phyloP scores from a whole-genome alignment of 2,888 invertebrate species.

The Tribolium freemani region DNA sequence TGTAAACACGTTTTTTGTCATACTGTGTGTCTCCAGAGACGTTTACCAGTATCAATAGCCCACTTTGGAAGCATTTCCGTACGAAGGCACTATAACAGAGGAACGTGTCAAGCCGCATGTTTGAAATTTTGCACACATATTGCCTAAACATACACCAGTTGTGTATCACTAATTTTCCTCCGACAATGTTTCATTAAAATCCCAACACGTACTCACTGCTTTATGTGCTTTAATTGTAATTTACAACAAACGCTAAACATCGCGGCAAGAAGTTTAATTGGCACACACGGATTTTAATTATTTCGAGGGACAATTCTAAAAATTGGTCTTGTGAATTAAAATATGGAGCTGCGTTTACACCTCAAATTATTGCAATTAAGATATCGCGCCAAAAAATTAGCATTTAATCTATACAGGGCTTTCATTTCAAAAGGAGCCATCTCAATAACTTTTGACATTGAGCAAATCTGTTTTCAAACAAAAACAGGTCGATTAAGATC shows the following conservation, averaged over 20 bases:
- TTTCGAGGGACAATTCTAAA: neutral
- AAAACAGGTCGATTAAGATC: too few species aligned
- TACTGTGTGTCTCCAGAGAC: neutral
- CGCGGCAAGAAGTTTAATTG: neutral
- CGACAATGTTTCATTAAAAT: neutral
- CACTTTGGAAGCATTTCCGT: neutral
- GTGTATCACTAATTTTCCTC: neutral
- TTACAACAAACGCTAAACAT: neutral
- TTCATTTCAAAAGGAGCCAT: too few species aligned
- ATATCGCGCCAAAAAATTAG: neutral
- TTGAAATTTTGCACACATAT: neutral
- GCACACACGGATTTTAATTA: neutral
- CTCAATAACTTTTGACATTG: too few species aligned
- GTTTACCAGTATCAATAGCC: neutral
- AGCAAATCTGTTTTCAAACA: too few species aligned
- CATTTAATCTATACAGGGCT: constrained; percentile 6
- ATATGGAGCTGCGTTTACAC: too few species aligned
- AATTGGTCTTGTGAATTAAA: neutral
- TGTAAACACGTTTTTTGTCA: neutral
- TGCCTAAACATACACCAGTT: neutral
- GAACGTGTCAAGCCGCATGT: neutral
- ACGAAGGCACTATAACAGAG: neutral
- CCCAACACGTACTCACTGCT: neutral
- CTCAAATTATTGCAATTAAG: too few species aligned
- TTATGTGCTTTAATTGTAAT: neutral